Evolutionary conservation across 2,113 vertebrate genomes (phyloP).

Genomic region (Myotis davidii): DNA sequence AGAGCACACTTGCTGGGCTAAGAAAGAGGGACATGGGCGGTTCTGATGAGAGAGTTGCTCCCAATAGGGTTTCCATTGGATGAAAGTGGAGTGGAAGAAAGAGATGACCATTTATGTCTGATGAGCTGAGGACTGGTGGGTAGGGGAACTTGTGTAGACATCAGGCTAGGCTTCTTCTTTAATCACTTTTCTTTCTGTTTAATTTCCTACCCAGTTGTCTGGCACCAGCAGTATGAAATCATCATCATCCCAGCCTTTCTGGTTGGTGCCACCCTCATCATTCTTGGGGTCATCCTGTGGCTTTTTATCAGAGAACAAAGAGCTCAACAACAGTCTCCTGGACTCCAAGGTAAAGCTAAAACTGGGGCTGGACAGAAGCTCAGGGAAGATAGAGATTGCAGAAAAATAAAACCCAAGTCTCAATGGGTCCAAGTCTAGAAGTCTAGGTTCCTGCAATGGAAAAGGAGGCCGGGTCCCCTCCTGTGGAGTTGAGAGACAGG

Average conservation of each 20-base stretch:
- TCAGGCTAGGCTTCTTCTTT: background rate
- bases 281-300: constrained; percentile 85
- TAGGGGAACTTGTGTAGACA: no score
- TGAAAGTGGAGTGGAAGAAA: background rate
- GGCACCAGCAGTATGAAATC: constrained; percentile 82
- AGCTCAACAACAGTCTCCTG: constrained; percentile 66
- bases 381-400: background rate
- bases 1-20: background rate
- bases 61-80: background rate
- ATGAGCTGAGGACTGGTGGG: background rate
- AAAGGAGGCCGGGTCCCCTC: background rate
- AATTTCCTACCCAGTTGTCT: constrained; percentile 76
- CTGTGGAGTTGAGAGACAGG: background rate
- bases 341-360: constrained; percentile 54
- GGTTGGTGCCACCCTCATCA: constrained; percentile 81
- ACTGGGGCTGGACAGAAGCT: background rate
- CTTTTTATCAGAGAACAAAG: constrained; percentile 83
- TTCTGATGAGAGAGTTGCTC: background rate
- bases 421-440: background rate
- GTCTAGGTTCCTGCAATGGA: background rate
- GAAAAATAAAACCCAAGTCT: background rate
- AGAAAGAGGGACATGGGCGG: background rate
- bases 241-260: constrained; percentile 85
- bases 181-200: background rate
- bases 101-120: background rate